These are phyloP conservation scores for Phengaris alcon DNA, from an alignment of 2,888 invertebrate genomes.

Conservation along the genomic window DNA sequence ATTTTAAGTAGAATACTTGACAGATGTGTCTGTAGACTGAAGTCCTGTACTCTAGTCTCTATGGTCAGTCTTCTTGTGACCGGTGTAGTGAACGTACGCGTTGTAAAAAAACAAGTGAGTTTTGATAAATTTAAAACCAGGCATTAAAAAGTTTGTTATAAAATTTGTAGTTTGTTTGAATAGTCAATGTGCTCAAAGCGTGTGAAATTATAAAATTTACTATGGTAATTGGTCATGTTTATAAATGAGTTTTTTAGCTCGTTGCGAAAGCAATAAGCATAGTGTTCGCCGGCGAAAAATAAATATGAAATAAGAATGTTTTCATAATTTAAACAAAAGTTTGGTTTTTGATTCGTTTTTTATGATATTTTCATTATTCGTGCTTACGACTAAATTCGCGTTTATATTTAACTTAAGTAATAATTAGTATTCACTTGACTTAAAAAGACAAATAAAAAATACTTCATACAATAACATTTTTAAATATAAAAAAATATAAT, in stretches of 20 bases:
- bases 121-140: not conserved
- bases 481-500: no score
- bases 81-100: not conserved
- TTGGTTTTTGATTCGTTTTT: not conserved
- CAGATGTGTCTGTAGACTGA: not conserved
- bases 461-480: no score
- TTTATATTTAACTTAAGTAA: no score
- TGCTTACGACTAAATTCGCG: no score
- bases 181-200: not conserved
- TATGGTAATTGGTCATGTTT: not conserved
- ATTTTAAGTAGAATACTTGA: not conserved
- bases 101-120: constrained; percentile 16
- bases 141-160: not conserved
- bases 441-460: no score
- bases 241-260: not conserved
- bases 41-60: not conserved
- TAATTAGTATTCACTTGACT: no score
- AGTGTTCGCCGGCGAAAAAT: not conserved
- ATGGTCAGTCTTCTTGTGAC: not conserved
- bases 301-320: not conserved
- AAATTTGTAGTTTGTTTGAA: not conserved
- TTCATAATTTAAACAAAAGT: not conserved
- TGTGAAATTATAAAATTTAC: not conserved
- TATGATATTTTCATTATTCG: not conserved
- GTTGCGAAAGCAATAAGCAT: not conserved